Conservation (phyloP, 2,113 vertebrate species). For the Elephantulus edwardii region DNA sequence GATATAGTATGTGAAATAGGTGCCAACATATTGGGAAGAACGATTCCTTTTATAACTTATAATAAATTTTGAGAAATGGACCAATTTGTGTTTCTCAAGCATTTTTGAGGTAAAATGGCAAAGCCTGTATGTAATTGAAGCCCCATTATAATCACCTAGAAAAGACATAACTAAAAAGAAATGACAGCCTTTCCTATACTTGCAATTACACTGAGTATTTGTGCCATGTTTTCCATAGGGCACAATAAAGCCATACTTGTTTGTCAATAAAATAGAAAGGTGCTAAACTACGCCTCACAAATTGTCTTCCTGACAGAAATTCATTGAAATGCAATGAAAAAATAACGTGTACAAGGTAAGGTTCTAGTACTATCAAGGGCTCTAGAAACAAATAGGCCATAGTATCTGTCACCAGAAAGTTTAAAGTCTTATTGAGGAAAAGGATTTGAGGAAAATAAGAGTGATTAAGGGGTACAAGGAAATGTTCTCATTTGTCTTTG, state of each 20-base stretch:
- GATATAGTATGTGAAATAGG: neutral
- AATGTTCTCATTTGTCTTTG: neutral
- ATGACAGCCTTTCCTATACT: neutral
- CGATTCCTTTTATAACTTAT: neutral
- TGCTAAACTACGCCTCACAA: neutral
- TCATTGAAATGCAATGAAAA: neutral
- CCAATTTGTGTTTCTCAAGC: neutral
- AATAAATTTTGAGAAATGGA: neutral
- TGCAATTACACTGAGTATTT: neutral
- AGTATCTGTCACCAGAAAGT: neutral
- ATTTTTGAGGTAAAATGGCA: neutral
- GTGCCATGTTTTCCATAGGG: neutral
- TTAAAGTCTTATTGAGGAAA: neutral
- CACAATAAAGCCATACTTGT: neutral
- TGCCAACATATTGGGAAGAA: neutral
- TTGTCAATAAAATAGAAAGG: conserved; percentile 12
- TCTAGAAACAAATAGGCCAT: neutral
- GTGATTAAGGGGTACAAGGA: fast-evolving
- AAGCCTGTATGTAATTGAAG: neutral
- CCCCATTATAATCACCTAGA: neutral
- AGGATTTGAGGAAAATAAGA: neutral
- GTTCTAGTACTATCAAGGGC: neutral
- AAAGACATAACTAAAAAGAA: neutral
- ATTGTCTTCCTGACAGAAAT: neutral
- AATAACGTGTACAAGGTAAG: neutral